phyloP scores from a whole-genome alignment of 1,140 invertebrate genomes.

The Reticulitermes speratus region DNA sequence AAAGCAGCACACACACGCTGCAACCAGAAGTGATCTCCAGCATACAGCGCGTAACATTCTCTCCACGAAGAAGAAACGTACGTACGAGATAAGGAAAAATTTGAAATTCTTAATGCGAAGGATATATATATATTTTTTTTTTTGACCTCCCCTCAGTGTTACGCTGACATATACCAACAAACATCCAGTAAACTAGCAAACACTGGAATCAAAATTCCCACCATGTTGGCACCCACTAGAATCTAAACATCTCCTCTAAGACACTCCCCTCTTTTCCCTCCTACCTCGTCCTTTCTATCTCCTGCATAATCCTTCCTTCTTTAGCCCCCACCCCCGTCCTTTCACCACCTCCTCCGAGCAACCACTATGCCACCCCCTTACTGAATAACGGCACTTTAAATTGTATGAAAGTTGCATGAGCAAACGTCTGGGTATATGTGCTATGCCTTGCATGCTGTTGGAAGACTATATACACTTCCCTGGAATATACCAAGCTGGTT shows the following conservation, averaged over 20 bases:
- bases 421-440: constrained; percentile 26
- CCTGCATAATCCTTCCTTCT: constrained; percentile 23
- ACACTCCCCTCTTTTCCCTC: constrained; percentile 31
- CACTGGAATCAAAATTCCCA: background rate
- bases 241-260: constrained; percentile 5
- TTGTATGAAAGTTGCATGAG: constrained; percentile 48
- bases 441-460: constrained; percentile 8
- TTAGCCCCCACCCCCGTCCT: constrained; percentile 32
- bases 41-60: background rate
- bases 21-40: background rate
- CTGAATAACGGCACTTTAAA: constrained; percentile 46
- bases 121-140: background rate
- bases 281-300: constrained; percentile 25
- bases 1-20: background rate
- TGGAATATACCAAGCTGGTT: constrained; percentile 58
- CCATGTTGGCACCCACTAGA: background rate
- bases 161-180: background rate
- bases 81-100: background rate
- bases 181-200: background rate
- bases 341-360: constrained; percentile 25
- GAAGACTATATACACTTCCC: constrained; percentile 31
- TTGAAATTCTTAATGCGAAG: background rate
- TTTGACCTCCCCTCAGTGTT: background rate
- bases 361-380: constrained; percentile 23
- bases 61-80: background rate